Evolutionary conservation across 2,797 vertebrate genomes (phyloP).

Genomic region (Acipenser oxyrinchus): DNA sequence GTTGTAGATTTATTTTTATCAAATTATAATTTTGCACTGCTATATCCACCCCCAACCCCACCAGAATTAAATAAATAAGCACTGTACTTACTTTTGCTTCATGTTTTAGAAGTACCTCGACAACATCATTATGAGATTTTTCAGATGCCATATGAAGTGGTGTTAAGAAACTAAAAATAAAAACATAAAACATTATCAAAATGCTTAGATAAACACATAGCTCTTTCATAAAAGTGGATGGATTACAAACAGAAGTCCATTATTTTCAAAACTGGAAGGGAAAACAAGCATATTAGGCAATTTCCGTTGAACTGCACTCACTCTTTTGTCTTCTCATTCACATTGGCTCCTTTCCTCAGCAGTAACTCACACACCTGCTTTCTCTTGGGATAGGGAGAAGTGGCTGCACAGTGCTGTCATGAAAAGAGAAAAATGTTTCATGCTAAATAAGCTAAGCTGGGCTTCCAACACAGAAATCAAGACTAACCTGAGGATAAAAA

Average conservation of each 20-base stretch:
- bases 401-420: conserved; percentile 70
- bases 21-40: too few species aligned
- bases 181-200: not conserved
- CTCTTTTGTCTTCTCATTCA: conserved; percentile 82
- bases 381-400: conserved; percentile 74
- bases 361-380: conserved; percentile 81
- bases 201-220: not conserved
- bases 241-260: conserved; percentile 10
- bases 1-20: too few species aligned
- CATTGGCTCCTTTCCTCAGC: conserved; percentile 72
- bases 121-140: conserved; percentile 76
- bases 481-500: too few species aligned
- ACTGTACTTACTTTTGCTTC: conserved; percentile 67
- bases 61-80: not conserved
- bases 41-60: too few species aligned
- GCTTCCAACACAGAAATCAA: not conserved
- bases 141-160: conserved; percentile 78
- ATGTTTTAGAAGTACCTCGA: conserved; percentile 76
- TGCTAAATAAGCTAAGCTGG: not conserved
- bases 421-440: not conserved
- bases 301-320: conserved; percentile 44
- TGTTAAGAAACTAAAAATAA: conserved; percentile 62
- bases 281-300: not conserved
- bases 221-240: conserved; percentile 15
- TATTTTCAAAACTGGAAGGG: not conserved